Percentiles rank a stretch among this genome's conserved stretches.
Conservation (phyloP, 2,888 invertebrate species). For the Odontocolon sp. region DNA sequence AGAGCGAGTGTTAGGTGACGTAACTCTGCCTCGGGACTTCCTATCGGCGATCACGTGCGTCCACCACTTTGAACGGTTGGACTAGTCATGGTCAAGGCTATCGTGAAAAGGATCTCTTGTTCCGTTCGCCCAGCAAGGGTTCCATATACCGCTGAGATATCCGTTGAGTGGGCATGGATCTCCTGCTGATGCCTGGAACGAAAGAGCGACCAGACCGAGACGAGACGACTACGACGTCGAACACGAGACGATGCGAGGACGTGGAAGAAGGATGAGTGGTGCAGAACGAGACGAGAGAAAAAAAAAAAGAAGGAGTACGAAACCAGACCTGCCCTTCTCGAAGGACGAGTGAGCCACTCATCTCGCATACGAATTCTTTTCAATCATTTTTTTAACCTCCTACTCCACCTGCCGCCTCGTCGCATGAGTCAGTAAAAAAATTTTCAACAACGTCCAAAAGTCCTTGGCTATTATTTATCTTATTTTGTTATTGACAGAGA, state of each 20-base stretch:
- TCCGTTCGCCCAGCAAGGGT: conserved; percentile 38
- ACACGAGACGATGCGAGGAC: conserved; percentile 8
- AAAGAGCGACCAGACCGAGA: conserved; percentile 42
- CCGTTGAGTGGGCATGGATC: conserved; percentile 24
- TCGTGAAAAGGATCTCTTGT: conserved; percentile 57
- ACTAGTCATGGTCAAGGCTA: conserved; percentile 64
- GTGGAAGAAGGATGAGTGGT: background rate
- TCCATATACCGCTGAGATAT: conserved; percentile 4
- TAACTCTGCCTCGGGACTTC: conserved; percentile 57
- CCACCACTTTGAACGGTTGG: conserved; percentile 19
- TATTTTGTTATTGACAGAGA: conserved; percentile 3
- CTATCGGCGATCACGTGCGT: conserved; percentile 62
- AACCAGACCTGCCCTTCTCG: conserved; percentile 36
- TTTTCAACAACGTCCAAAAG: background rate
- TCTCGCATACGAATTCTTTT: conserved; percentile 24
- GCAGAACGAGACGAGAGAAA: background rate
- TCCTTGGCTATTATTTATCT: background rate
- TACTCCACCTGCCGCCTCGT: background rate
- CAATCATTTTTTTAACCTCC: background rate
- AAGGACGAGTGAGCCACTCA: conserved; percentile 27
- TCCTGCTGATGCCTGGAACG: conserved; percentile 31
- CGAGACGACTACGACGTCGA: conserved; percentile 24
- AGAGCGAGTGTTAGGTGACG: conserved; percentile 52
- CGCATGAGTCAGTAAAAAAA: background rate
- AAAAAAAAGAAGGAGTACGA: conserved; percentile 16